Percentiles rank a stretch among this genome's conserved stretches.
Conservation (phyloP, 2,113 vertebrate species). For the Ceuthmochares aereus region DNA sequence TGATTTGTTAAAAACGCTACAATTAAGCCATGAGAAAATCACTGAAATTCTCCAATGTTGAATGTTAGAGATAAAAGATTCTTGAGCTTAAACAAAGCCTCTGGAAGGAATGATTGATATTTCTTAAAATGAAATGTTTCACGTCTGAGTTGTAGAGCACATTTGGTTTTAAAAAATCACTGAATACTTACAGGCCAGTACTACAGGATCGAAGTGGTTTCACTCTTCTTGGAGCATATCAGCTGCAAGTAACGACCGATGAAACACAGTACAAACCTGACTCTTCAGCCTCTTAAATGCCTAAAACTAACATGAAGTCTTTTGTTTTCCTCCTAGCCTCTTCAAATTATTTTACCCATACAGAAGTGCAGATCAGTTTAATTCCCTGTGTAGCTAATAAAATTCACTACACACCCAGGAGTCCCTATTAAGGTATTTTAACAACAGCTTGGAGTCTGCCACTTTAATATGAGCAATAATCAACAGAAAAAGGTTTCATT, state of each 20-base stretch:
- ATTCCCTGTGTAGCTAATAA: neutral
- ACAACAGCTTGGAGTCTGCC: neutral
- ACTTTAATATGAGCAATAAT: rapidly evolving
- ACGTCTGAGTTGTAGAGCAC: neutral
- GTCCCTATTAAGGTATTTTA: neutral
- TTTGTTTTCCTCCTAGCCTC: neutral
- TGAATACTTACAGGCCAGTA: neutral
- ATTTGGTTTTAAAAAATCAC: neutral
- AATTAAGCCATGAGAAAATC: neutral
- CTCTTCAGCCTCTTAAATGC: neutral
- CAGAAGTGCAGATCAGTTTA: neutral
- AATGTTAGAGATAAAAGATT: neutral
- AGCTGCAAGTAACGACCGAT: neutral
- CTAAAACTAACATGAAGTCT: neutral
- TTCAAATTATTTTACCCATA: neutral
- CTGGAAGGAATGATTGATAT: neutral
- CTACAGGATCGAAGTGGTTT: neutral
- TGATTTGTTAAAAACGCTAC: neutral
- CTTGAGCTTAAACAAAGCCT: neutral
- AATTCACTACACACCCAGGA: neutral
- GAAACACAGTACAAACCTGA: neutral
- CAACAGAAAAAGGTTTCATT: neutral
- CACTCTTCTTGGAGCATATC: neutral
- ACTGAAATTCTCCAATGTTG: neutral
- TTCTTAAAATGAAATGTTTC: neutral